These are phyloP conservation scores for Chlorodrepanis virens DNA, from an alignment of 2,113 vertebrate genomes.

Conservation along the genomic window DNA sequence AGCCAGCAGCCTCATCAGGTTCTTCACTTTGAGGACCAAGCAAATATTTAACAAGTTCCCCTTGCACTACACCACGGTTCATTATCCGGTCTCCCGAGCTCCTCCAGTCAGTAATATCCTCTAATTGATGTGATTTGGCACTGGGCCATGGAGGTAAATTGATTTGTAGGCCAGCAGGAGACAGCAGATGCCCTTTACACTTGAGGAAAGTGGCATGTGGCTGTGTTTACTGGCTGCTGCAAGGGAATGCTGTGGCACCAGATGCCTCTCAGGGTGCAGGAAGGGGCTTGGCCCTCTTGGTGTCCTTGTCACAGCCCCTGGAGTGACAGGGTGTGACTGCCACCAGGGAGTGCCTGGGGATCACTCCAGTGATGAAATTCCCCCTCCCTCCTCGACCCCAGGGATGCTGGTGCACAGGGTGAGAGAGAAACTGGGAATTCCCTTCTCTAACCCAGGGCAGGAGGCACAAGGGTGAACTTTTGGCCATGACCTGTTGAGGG, in stretches of 20 bases:
- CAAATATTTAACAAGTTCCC: constrained; percentile 55
- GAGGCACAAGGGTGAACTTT: background rate
- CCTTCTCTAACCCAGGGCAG: background rate
- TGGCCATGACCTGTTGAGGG: background rate
- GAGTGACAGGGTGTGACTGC: background rate
- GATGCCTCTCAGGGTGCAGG: background rate
- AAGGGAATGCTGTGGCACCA: background rate
- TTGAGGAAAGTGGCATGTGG: constrained; percentile 1
- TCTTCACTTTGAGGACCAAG: constrained; percentile 21
- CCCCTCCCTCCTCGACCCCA: background rate
- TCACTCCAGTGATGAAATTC: background rate
- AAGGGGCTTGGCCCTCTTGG: background rate
- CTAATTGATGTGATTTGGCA: constrained; percentile 56
- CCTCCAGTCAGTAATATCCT: constrained; percentile 34
- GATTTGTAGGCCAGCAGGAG: constrained; percentile 48
- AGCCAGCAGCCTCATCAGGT: background rate
- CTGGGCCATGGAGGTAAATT: constrained; percentile 36
- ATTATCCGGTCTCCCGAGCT: constrained; percentile 43
- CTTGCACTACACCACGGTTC: constrained; percentile 25
- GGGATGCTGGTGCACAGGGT: background rate
- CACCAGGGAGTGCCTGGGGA: background rate
- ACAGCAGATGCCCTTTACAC: constrained; percentile 40
- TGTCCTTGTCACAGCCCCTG: background rate
- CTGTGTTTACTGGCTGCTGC: background rate
- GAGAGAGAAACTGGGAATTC: background rate